Evolutionary conservation across 2,113 vertebrate species (phyloP).

Genomic region (Phalacrocorax brasilianus): DNA sequence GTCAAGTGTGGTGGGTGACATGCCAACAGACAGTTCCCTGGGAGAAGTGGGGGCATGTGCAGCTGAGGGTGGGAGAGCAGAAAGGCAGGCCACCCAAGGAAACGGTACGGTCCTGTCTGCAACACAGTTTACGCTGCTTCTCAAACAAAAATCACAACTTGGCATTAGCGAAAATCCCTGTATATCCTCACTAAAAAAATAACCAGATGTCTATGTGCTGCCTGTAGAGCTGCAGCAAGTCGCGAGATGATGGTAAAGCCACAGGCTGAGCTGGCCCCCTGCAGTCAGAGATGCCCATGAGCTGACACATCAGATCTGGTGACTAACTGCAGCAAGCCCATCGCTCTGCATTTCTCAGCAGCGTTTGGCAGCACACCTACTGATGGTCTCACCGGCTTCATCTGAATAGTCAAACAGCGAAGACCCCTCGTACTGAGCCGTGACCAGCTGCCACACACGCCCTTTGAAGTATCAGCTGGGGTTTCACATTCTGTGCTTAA

Average conservation of each 20-base stretch:
- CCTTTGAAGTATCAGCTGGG: neutral
- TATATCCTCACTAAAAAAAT: neutral
- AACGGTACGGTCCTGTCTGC: neutral
- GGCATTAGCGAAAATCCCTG: neutral
- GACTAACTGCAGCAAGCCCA: neutral
- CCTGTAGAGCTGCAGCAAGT: neutral
- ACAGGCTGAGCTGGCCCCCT: neutral
- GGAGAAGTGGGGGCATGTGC: accelerated
- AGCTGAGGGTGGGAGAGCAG: neutral
- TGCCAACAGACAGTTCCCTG: neutral
- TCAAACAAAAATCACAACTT: neutral
- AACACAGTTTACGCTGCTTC: neutral
- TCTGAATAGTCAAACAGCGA: neutral
- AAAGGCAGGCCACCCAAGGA: neutral
- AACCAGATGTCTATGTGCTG: neutral
- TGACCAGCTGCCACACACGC: neutral
- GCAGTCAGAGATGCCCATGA: neutral
- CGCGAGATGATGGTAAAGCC: neutral
- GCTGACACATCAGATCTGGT: neutral
- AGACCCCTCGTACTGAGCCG: neutral
- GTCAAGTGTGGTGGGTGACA: neutral
- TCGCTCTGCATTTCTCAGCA: neutral
- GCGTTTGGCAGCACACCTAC: neutral
- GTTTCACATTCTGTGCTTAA: neutral
- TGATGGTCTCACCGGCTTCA: neutral